phyloP scores from a whole-genome alignment of 2,797 vertebrate species.

The Aplochiton taeniatus region DNA sequence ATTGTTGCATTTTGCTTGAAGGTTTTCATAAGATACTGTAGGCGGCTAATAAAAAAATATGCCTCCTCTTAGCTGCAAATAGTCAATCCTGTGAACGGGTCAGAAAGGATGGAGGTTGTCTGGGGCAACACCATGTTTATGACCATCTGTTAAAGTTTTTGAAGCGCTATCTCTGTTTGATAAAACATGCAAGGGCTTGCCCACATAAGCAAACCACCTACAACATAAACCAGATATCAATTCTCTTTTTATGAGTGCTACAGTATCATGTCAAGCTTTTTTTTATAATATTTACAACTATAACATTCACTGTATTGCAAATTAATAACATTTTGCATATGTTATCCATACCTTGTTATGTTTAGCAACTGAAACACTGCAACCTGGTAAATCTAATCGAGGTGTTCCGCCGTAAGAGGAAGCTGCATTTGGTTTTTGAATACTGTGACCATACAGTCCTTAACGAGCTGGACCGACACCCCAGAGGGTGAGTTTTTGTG shows the following conservation, averaged over 20 bases:
- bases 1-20: no score
- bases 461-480: slow-evolving; percentile 88
- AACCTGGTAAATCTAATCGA: slow-evolving; percentile 95
- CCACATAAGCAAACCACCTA: slow-evolving; percentile 8
- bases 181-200: slow-evolving; percentile 31
- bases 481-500: slow-evolving; percentile 81
- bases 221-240: neutral
- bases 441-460: slow-evolving; percentile 96
- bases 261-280: no score
- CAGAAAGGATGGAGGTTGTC: slow-evolving; percentile 50
- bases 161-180: slow-evolving; percentile 31
- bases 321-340: neutral
- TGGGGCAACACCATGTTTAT: slow-evolving; percentile 67
- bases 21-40: no score
- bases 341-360: neutral
- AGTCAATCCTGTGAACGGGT: slow-evolving; percentile 49
- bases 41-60: no score
- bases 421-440: slow-evolving; percentile 93
- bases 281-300: no score
- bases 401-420: slow-evolving; percentile 90
- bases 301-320: no score
- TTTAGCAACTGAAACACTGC: slow-evolving; percentile 93
- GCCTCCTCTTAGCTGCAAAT: slow-evolving; percentile 29
- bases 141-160: slow-evolving; percentile 37
- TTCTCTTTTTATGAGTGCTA: neutral